Conservation (phyloP, 2,888 invertebrate species). For the Aphelenchoides bicaudatus region DNA sequence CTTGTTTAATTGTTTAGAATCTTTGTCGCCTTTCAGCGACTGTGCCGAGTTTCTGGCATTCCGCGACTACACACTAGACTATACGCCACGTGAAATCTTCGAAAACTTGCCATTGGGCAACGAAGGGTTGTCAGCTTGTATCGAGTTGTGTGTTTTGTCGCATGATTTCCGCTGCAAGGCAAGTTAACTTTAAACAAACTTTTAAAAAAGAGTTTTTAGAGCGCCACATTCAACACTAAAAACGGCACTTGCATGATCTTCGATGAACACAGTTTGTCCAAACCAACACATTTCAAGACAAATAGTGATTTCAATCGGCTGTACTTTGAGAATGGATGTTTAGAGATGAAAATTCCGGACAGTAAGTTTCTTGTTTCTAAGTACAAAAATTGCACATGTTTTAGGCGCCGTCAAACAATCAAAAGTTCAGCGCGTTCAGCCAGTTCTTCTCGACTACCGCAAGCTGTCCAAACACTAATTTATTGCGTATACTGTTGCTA, state of each 20-base stretch:
- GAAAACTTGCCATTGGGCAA: slow-evolving; percentile 54
- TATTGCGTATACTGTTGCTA: background rate
- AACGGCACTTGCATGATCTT: slow-evolving; percentile 47
- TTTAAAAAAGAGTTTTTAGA: slow-evolving; percentile 35
- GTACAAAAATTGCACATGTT: background rate
- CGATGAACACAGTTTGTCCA: slow-evolving; percentile 44
- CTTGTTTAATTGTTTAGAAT: slow-evolving; percentile 30
- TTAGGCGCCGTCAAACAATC: slow-evolving; percentile 3
- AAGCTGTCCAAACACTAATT: slow-evolving; percentile 6
- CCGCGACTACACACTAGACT: slow-evolving; percentile 50
- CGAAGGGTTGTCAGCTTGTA: slow-evolving; percentile 55
- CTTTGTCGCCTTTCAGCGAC: slow-evolving; percentile 47
- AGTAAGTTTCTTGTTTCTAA: slow-evolving; percentile 6
- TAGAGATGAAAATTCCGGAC: slow-evolving; percentile 19
- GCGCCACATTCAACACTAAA: slow-evolving; percentile 45
- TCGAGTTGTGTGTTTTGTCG: slow-evolving; percentile 55
- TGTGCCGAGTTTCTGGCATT: slow-evolving; percentile 57
- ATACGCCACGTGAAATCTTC: slow-evolving; percentile 50
- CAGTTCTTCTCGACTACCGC: slow-evolving; percentile 11
- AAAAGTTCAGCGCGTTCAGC: slow-evolving; percentile 12
- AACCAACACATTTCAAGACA: slow-evolving; percentile 46
- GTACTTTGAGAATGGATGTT: slow-evolving; percentile 56
- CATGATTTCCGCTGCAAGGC: slow-evolving; percentile 51
- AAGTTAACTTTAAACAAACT: slow-evolving; percentile 16
- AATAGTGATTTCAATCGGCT: slow-evolving; percentile 39